These are phyloP conservation scores for Zeuzera pyrina DNA, from an alignment of 2,888 invertebrate species.

Conservation along the genomic window DNA sequence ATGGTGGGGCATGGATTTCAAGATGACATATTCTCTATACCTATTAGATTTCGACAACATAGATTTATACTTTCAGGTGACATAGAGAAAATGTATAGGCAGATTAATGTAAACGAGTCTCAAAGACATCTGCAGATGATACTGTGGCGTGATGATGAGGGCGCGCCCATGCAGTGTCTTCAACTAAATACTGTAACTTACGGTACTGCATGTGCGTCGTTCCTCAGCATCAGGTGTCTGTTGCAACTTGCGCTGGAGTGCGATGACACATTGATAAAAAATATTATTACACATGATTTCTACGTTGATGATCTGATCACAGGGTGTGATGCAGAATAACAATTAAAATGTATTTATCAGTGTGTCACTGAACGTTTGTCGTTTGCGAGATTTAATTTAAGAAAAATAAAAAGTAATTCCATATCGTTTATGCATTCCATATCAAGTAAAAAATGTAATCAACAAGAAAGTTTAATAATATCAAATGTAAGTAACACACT, in stretches of 20 bases:
- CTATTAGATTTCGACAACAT: conserved; percentile 24
- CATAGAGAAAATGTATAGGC: conserved; percentile 32
- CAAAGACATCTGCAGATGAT: conserved; percentile 29
- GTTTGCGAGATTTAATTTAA: no score
- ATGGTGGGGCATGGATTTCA: conserved; percentile 27
- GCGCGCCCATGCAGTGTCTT: conserved; percentile 13
- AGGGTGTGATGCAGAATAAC: no score
- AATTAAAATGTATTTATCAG: no score
- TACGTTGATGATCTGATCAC: no score
- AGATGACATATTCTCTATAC: conserved; percentile 22
- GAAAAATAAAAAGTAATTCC: no score
- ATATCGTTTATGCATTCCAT: no score
- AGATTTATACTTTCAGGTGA: conserved; percentile 26
- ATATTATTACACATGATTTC: conserved; percentile 3
- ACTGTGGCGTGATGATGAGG: conserved; percentile 23
- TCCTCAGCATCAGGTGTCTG: conserved; percentile 14
- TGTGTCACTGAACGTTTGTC: no score
- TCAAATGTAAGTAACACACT: no score
- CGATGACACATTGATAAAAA: background rate
- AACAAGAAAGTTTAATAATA: no score
- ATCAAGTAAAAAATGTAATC: no score
- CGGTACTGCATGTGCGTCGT: conserved; percentile 26
- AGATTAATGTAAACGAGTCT: conserved; percentile 20
- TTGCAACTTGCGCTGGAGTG: conserved; percentile 6
- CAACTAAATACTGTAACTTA: conserved; percentile 20